phyloP scores from a whole-genome alignment of 2,888 invertebrate species.

The Biston stratarius region DNA sequence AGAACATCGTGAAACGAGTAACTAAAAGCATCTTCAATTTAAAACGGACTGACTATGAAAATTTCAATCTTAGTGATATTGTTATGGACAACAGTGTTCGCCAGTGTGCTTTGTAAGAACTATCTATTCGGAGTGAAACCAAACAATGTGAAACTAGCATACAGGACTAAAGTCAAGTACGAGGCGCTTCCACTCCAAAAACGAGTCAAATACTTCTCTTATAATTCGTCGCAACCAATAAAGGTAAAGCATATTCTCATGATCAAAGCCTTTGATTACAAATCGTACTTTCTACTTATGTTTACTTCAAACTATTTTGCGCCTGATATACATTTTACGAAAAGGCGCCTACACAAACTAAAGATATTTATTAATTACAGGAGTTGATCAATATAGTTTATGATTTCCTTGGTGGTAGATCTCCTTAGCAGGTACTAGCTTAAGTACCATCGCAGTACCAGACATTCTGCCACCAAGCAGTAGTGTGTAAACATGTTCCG shows the following conservation, averaged over 20 bases:
- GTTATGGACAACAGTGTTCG: slow-evolving; percentile 45
- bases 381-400: neutral
- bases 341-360: neutral
- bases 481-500: too few species aligned
- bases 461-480: too few species aligned
- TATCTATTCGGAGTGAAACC: slow-evolving; percentile 59
- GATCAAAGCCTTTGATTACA: neutral
- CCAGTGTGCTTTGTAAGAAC: slow-evolving; percentile 53
- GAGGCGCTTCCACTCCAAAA: slow-evolving; percentile 64
- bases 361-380: neutral
- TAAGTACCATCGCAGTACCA: too few species aligned
- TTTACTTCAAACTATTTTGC: neutral
- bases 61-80: slow-evolving; percentile 37
- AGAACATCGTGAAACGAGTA: slow-evolving; percentile 6
- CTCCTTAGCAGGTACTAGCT: too few species aligned
- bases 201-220: slow-evolving; percentile 55
- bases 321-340: slow-evolving; percentile 1
- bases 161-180: slow-evolving; percentile 55
- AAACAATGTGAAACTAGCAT: slow-evolving; percentile 44
- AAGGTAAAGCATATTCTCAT: slow-evolving; percentile 50
- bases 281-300: neutral
- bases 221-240: slow-evolving; percentile 54
- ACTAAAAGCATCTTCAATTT: neutral
- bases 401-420: too few species aligned
- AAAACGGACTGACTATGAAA: slow-evolving; percentile 37